These are phyloP conservation scores for Octonoba sinensis DNA, from an alignment of 2,888 invertebrate genomes.

Conservation along the genomic window DNA sequence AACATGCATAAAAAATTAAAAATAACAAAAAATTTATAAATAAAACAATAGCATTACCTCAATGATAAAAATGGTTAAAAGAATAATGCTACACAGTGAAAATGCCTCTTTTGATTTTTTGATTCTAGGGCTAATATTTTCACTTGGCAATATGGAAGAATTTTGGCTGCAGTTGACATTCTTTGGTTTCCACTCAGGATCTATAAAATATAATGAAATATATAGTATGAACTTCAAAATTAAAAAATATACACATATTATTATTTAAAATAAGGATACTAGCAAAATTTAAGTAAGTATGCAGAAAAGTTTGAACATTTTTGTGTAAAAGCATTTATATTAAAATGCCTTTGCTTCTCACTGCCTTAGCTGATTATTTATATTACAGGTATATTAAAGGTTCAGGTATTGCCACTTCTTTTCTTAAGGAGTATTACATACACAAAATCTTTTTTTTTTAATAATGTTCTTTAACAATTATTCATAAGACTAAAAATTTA, in stretches of 20 bases:
- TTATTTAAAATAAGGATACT: background rate
- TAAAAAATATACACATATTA: background rate
- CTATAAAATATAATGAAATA: slow-evolving; percentile 28
- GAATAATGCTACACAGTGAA: slow-evolving; percentile 48
- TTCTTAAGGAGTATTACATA: too few relatives aligned
- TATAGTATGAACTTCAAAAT: background rate
- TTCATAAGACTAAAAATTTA: too few relatives aligned
- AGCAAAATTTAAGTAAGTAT: background rate
- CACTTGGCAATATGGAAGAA: slow-evolving; percentile 26
- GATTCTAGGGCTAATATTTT: slow-evolving; percentile 48
- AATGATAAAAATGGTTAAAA: slow-evolving; percentile 63
- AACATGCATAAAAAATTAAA: too few relatives aligned
- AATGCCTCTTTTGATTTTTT: slow-evolving; percentile 58
- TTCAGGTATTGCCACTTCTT: too few relatives aligned
- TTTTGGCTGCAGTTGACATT: slow-evolving; percentile 49
- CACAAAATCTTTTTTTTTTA: too few relatives aligned
- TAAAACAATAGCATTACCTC: slow-evolving; percentile 46
- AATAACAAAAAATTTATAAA: background rate
- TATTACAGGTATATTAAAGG: too few relatives aligned
- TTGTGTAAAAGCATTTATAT: too few relatives aligned
- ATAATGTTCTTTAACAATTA: too few relatives aligned
- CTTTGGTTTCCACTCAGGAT: slow-evolving; percentile 62
- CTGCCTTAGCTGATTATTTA: too few relatives aligned
- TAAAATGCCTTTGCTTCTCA: too few relatives aligned
- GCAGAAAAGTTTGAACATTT: too few relatives aligned